phyloP scores from a whole-genome alignment of 1,140 invertebrate genomes.

The Globodera rostochiensis region DNA sequence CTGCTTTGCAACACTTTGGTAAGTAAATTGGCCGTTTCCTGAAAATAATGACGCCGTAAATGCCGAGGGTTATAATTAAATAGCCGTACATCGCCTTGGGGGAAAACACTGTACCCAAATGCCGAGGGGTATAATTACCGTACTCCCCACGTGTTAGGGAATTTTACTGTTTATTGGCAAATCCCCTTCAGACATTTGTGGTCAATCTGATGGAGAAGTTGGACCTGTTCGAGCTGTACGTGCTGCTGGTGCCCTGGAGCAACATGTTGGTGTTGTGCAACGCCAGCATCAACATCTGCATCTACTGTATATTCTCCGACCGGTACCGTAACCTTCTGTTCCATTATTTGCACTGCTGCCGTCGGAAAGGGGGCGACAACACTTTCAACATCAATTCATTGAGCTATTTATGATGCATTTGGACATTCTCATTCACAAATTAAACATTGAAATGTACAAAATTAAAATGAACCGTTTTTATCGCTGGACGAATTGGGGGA shows the following conservation, averaged over 20 bases:
- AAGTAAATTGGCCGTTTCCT: not conserved
- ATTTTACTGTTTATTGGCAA: conserved; percentile 2
- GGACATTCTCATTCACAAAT: too few relatives aligned
- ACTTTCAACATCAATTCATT: conserved; percentile 27
- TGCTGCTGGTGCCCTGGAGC: conserved; percentile 54
- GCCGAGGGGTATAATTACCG: too few relatives aligned
- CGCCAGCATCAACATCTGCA: conserved; percentile 61
- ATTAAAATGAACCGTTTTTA: too few relatives aligned
- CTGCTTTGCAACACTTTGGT: conserved; percentile 57
- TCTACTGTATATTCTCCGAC: conserved; percentile 64
- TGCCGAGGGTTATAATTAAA: conserved; percentile 44
- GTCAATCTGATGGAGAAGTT: conserved; percentile 62
- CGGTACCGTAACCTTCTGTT: conserved; percentile 59
- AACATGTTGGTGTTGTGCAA: conserved; percentile 58
- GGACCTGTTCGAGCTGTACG: conserved; percentile 48
- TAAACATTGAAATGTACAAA: not conserved
- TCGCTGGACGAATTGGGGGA: too few relatives aligned
- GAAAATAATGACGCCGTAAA: conserved; percentile 30
- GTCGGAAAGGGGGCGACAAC: conserved; percentile 21
- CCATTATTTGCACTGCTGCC: conserved; percentile 56
- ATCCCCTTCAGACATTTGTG: conserved; percentile 55
- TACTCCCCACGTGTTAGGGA: not conserved
- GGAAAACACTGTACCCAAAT: not conserved
- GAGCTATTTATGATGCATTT: conserved; percentile 24
- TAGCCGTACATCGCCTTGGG: not conserved